phyloP scores from a whole-genome alignment of 2,113 vertebrate genomes.

The Phalacrocorax pelagicus region DNA sequence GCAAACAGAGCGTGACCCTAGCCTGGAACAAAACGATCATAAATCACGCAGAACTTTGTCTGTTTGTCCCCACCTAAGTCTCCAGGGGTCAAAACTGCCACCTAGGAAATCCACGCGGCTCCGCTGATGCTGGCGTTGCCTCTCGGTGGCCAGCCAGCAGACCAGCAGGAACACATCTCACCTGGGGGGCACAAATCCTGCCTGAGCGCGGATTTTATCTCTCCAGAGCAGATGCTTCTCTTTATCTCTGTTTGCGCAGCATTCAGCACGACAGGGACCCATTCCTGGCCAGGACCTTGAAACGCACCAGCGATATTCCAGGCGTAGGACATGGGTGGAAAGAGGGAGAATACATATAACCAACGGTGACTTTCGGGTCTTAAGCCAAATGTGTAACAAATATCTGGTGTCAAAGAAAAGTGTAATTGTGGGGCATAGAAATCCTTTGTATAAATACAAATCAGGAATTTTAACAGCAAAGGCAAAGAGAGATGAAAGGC shows the following conservation, averaged over 20 bases:
- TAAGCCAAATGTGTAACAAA: neutral
- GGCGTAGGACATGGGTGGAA: neutral
- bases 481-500: neutral
- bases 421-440: neutral
- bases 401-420: neutral
- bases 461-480: neutral
- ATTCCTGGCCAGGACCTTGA: neutral
- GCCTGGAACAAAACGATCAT: neutral
- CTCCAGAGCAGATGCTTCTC: neutral
- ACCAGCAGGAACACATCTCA: neutral
- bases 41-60: neutral
- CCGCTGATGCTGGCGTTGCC: neutral
- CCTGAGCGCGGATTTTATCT: neutral
- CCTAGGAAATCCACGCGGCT: neutral
- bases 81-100: neutral
- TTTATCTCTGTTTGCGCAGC: slow-evolving; percentile 15
- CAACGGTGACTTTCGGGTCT: neutral
- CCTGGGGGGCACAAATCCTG: neutral
- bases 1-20: neutral
- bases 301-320: neutral
- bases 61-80: neutral
- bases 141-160: neutral
- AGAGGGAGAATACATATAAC: neutral
- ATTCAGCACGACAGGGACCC: neutral
- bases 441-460: neutral